Base-by-base conservation (phyloP, 2,888 invertebrate species). In the Schizotus pectinicornis region DNA sequence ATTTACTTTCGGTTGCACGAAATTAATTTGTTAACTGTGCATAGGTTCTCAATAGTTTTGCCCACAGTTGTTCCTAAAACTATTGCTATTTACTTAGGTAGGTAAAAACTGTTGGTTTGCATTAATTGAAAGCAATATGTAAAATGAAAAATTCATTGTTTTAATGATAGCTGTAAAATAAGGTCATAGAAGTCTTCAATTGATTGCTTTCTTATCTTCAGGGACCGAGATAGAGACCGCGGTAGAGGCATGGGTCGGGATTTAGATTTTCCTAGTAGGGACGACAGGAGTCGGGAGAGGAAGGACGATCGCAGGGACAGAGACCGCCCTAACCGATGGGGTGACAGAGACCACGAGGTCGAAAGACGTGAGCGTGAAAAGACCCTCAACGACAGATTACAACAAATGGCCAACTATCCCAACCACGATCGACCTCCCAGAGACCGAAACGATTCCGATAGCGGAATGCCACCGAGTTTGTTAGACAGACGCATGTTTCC, bases 271-370 rank as follows among this genome's bases (percentile, higher is more conserved):
- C 75, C 76, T 14, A 76, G 75, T 37, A 66, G 77, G 7, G 72
- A 75, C 22, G 67, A 59, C 45, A 65, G 75, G 6, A 73, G 75
- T 13, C 67, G 74, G 13, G 74, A 72, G 57, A 60, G 73, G 12
- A 63, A 63, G 30, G 64, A 64, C 32, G 71, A 65, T 64, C 34
- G 68, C 61, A n/a, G 63, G 52, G 22, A 22, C 22, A 22, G 22
- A 22, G 64, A 68, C 34, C 63, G 66, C 35, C 53, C 61, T n/a
- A 70, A 67, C 33, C 63, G 67, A 7, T 66, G 66, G 67, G 77
- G 82, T 74, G 81, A 81, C 63, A 80, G 62, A 45, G 67, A 41
- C 43, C 38, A 14, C 39, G 54, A 47, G 1, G 63, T 66, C 3
- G 72, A 72, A 13, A 64, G 69, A 14, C 63, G 66, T 14, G 74